phyloP scores from a whole-genome alignment of 1,140 invertebrate species.

The Helicoverpa armigera region DNA sequence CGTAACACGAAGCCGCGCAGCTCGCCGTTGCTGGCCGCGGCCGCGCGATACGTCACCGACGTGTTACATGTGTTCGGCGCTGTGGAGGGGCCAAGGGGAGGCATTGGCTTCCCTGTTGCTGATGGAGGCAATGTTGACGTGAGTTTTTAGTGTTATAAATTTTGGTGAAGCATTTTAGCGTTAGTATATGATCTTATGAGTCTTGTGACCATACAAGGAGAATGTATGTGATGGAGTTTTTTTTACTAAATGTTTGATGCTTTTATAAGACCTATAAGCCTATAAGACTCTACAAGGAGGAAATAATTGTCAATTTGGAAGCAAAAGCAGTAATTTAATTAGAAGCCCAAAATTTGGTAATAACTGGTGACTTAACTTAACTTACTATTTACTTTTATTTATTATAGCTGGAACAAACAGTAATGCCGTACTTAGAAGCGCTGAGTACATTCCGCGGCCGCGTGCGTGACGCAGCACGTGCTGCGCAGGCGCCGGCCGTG shows the following conservation, averaged over 20 bases:
- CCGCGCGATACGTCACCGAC: slow-evolving; percentile 94
- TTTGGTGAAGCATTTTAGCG: no score
- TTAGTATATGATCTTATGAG: no score
- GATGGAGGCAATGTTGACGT: slow-evolving; percentile 85
- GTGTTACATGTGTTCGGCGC: slow-evolving; percentile 96
- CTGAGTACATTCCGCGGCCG: slow-evolving; percentile 95
- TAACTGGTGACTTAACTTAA: background rate
- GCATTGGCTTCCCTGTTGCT: slow-evolving; percentile 93
- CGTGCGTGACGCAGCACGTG: slow-evolving; percentile 92
- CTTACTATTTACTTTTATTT: background rate
- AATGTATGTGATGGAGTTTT: no score
- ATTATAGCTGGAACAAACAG: slow-evolving; percentile 90
- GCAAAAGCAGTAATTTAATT: no score
- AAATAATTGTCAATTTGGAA: no score
- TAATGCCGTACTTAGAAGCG: slow-evolving; percentile 96
- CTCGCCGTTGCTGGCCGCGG: slow-evolving; percentile 89
- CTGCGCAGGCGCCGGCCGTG: slow-evolving; percentile 91
- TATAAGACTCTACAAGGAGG: no score
- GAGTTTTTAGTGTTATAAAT: slow-evolving; percentile 64
- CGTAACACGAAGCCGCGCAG: slow-evolving; percentile 87
- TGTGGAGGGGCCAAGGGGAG: slow-evolving; percentile 89
- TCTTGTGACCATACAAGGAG: no score
- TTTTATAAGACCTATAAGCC: no score
- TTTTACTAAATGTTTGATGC: no score
- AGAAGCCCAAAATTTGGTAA: no score